phyloP scores from a whole-genome alignment of 2,888 invertebrate genomes.

The Ochropacha duplaris region DNA sequence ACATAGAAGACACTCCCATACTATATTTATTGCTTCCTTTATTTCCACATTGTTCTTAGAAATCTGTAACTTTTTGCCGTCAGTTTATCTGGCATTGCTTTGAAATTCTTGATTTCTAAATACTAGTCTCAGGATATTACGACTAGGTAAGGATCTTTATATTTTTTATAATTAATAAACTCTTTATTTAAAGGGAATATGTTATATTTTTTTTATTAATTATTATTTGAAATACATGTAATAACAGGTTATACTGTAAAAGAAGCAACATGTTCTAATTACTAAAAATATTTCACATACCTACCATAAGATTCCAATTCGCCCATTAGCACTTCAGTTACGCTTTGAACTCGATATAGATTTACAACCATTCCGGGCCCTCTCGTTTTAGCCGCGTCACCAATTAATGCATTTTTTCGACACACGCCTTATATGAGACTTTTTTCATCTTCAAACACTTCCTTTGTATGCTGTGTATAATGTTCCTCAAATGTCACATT shows the following conservation, averaged over 20 bases:
- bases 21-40: constrained; percentile 75
- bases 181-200: no score
- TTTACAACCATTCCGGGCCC: constrained; percentile 56
- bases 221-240: no score
- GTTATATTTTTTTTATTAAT: no score
- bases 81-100: neutral
- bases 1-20: constrained; percentile 57
- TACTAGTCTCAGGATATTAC: no score
- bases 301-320: constrained; percentile 50
- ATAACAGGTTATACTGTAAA: no score
- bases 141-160: no score
- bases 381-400: constrained; percentile 56
- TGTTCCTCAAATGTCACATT: constrained; percentile 22
- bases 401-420: constrained; percentile 71
- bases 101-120: no score
- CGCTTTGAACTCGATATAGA: constrained; percentile 62
- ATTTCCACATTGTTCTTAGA: constrained; percentile 61
- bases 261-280: constrained; percentile 32
- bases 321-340: constrained; percentile 61
- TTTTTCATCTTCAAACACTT: constrained; percentile 39
- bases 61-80: constrained; percentile 24
- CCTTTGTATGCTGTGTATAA: constrained; percentile 32
- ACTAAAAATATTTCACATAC: constrained; percentile 38
- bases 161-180: no score
- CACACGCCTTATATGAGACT: constrained; percentile 30